A percentile compares a stretch with the other conserved stretches of the same genome.
These are phyloP conservation scores for Philopedon plagiatum DNA, from an alignment of 2,888 invertebrate genomes.

Conservation along the genomic window DNA sequence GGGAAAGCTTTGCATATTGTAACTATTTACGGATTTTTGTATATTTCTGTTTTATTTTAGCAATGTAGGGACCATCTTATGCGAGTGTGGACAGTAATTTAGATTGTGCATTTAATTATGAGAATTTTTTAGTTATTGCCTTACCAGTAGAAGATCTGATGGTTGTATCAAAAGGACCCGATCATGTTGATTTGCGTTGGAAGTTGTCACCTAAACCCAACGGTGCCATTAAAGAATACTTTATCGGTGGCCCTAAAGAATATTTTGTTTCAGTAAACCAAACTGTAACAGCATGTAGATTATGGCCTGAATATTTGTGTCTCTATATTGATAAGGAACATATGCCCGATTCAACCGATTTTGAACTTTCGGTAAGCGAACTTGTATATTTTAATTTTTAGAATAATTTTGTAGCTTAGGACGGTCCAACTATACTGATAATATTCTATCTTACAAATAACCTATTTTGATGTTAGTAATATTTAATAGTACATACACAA, in stretches of 20 bases:
- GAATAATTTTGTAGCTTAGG: too few species aligned
- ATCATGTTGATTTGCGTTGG: conserved; percentile 56
- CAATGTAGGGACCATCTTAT: too few species aligned
- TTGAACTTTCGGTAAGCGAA: background rate
- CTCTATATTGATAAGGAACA: background rate
- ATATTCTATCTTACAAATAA: too few species aligned
- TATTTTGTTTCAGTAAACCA: background rate
- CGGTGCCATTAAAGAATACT: background rate
- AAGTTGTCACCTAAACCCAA: conserved; percentile 47
- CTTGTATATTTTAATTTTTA: too few species aligned
- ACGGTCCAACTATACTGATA: too few species aligned
- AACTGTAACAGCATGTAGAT: background rate
- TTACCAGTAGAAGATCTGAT: conserved; percentile 23
- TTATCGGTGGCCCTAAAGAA: background rate
- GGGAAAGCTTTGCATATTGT: too few species aligned
- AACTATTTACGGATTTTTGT: too few species aligned
- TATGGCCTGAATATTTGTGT: background rate
- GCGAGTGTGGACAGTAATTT: too few species aligned
- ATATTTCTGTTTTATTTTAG: too few species aligned
- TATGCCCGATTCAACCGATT: background rate
- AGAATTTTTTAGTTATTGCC: conserved; percentile 25
- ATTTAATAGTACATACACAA: too few species aligned
- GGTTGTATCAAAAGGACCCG: conserved; percentile 50
- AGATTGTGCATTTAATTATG: too few species aligned
- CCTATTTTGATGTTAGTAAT: too few species aligned